phyloP scores from a whole-genome alignment of 2,888 invertebrate genomes.

The Brenthis ino region DNA sequence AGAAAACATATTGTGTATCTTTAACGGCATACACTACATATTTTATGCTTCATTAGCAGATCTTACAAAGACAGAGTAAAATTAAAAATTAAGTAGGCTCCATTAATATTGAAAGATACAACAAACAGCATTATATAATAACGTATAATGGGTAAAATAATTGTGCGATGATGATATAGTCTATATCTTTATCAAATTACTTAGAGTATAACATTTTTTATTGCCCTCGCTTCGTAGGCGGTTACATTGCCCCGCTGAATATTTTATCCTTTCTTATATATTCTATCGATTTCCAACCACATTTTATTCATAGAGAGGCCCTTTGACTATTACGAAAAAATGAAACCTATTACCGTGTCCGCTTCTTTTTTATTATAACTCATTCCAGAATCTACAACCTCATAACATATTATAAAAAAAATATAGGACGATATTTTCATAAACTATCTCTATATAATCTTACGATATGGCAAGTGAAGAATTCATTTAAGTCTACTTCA shows the following conservation, averaged over 20 bases:
- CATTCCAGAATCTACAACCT: background rate
- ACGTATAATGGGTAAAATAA: background rate
- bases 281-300: slow-evolving; percentile 21
- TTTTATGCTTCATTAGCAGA: slow-evolving; percentile 17
- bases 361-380: background rate
- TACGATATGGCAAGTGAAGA: slow-evolving; percentile 2
- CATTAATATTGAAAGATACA: background rate
- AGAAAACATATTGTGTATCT: slow-evolving; percentile 14
- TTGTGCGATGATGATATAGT: background rate
- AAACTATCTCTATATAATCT: background rate
- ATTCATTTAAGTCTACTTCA: slow-evolving; percentile 3
- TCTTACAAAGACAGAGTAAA: background rate
- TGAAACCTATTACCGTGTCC: slow-evolving; percentile 5
- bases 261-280: slow-evolving; percentile 27
- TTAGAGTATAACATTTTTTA: slow-evolving; percentile 25
- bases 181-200: slow-evolving; percentile 12
- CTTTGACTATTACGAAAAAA: slow-evolving; percentile 23
- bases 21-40: slow-evolving; percentile 2
- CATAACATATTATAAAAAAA: background rate
- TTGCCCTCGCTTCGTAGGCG: slow-evolving; percentile 10
- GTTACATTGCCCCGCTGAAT: slow-evolving; percentile 25
- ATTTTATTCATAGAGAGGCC: slow-evolving; percentile 16
- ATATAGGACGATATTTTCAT: background rate
- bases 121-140: background rate
- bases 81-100: background rate